Evolutionary conservation across 2,797 vertebrate species (phyloP), one percentile per base, ranked within the genome.

Genomic region (Esox lucius): DNA sequence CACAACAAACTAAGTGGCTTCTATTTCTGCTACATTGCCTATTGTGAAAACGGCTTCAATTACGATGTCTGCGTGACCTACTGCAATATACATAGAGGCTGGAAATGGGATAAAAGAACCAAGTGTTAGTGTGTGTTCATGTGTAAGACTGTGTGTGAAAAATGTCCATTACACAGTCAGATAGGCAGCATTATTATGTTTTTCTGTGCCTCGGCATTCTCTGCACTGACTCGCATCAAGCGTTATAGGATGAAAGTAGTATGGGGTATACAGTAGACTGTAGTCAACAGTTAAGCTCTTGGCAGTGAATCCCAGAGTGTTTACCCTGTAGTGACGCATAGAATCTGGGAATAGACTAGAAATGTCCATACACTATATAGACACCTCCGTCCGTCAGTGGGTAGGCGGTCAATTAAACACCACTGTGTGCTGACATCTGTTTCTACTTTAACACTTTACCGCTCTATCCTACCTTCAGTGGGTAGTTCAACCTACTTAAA

Each of bases 361-460:
- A 24, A 53, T 66, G 26, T 35, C 22, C 33, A n/a, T 22, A 42
- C 22, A 19, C 69, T 5, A 69, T 46, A 56, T 76, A 83, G 70
- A 76, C 83, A 24, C 3, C 24, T 66, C 74, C 73, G 64, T 13
- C 22, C 3, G 67, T 73, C 67, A 69, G 35, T 11, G 53, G 8
- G 9, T 61, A 15, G 59, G 7, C 22, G 11, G 11, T 61, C 22
- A 75, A 22, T 73, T 84, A 87, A 86, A 88, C 83, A 83, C 16
- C 11, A 0, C 39, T 56, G 66, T 3, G 62, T n/a, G 76, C 39
- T 76, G 78, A 70, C 81, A 79, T 33, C 22, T 24, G 56, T 61
- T 61, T 24, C 6, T 22, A 12, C 56, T 53, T 53, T 53, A n/a
- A 53, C 5, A 6, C 56, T 13, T 61, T 9, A 61, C 56, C 56